phyloP scores from a whole-genome alignment of 2,113 vertebrate genomes.

The Azemiops feae region DNA sequence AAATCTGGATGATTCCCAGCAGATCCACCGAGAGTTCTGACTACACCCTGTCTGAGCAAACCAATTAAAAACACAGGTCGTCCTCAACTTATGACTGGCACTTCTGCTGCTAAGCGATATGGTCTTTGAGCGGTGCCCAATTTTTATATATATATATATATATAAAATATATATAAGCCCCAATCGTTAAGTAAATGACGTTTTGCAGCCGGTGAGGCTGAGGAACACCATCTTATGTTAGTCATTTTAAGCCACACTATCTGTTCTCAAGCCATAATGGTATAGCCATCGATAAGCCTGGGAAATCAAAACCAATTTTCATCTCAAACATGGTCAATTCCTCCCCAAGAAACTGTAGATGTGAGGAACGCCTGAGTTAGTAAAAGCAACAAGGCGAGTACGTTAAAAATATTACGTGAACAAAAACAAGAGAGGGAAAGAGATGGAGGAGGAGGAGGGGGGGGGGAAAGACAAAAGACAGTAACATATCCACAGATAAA shows the following conservation, averaged over 20 bases:
- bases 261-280: background rate
- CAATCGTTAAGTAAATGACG: background rate
- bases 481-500: constrained; percentile 68
- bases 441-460: background rate
- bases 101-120: no score
- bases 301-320: background rate
- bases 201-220: background rate
- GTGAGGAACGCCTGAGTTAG: constrained; percentile 43
- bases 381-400: constrained; percentile 57
- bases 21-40: background rate
- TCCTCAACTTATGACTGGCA: no score
- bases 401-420: constrained; percentile 42
- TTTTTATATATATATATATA: no score
- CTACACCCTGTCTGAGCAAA: background rate
- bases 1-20: background rate
- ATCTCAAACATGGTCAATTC: no score
- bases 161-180: no score
- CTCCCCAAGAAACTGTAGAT: background rate
- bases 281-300: background rate
- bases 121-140: no score
- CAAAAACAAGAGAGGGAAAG: background rate
- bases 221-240: background rate
- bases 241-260: background rate
- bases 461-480: constrained; percentile 45
- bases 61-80: background rate